Evolutionary conservation across 2,888 invertebrate species (phyloP).

Genomic region (Lathronympha strigana): DNA sequence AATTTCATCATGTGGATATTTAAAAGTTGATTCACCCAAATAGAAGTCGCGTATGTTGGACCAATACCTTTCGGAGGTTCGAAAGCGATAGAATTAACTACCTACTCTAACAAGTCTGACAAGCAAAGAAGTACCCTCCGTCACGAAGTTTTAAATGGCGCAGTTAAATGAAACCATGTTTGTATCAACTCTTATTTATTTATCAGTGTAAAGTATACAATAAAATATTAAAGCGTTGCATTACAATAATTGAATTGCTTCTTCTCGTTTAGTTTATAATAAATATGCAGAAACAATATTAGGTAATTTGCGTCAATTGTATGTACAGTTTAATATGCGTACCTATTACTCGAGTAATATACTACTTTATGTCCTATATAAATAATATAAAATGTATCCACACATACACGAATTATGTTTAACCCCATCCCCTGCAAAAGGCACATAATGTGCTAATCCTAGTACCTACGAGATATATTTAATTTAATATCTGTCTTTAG

Average conservation of each 20-base stretch:
- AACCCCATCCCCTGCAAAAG: neutral
- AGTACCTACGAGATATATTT: conserved; percentile 12
- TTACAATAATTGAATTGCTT: conserved; percentile 34
- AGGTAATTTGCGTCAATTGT: conserved; percentile 18
- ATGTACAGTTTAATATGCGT: conserved; percentile 4
- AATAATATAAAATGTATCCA: conserved; percentile 7
- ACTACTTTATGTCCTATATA: neutral
- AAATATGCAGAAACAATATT: conserved; percentile 14
- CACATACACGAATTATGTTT: neutral
- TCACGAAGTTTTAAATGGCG: neutral
- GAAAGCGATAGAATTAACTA: too few relatives aligned
- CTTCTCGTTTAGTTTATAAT: conserved; percentile 14
- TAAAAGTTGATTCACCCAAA: too few relatives aligned
- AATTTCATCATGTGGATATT: too few relatives aligned
- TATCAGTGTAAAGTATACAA: conserved; percentile 40
- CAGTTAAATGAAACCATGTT: conserved; percentile 22
- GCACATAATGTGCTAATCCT: conserved; percentile 6
- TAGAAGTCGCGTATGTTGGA: too few relatives aligned
- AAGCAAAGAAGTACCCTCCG: too few relatives aligned
- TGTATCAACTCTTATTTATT: conserved; percentile 23
- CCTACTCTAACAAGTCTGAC: too few relatives aligned
- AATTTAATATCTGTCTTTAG: conserved; percentile 17
- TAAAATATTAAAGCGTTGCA: conserved; percentile 56
- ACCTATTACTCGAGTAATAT: conserved; percentile 13
- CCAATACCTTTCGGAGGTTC: too few relatives aligned